These are phyloP conservation scores for Junco hyemalis DNA, from an alignment of 2,113 vertebrate species.

Conservation along the genomic window DNA sequence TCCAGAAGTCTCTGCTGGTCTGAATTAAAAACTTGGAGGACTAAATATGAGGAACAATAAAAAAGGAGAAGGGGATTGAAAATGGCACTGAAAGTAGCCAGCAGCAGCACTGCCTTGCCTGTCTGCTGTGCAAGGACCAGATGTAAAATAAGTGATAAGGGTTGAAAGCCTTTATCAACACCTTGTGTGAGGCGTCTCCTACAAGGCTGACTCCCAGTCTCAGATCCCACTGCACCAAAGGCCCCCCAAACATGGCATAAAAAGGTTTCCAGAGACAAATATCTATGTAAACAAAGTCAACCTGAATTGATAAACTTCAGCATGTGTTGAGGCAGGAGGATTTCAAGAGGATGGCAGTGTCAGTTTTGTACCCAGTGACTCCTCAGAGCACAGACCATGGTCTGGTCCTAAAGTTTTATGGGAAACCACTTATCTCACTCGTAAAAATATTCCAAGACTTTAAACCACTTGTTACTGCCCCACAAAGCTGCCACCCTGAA, in stretches of 20 bases:
- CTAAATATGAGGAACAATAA: not conserved
- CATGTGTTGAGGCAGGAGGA: not conserved
- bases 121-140: accelerated
- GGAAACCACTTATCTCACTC: not conserved
- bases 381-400: not conserved
- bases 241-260: too few relatives aligned
- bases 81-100: not conserved
- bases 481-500: not conserved
- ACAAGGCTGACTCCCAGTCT: not conserved
- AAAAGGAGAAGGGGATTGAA: not conserved
- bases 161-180: too few relatives aligned
- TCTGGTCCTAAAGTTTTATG: not conserved
- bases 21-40: not conserved
- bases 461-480: not conserved
- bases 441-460: not conserved
- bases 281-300: too few relatives aligned
- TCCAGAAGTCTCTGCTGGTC: not conserved
- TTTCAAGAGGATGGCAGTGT: not conserved
- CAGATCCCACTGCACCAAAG: not conserved
- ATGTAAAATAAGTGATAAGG: not conserved
- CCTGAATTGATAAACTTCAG: too few relatives aligned
- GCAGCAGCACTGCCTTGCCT: not conserved
- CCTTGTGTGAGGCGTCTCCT: not conserved
- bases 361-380: not conserved
- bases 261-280: too few relatives aligned